These are phyloP conservation scores for Ceriagrion tenellum DNA, from an alignment of 2,888 invertebrate species.

Conservation along the genomic window DNA sequence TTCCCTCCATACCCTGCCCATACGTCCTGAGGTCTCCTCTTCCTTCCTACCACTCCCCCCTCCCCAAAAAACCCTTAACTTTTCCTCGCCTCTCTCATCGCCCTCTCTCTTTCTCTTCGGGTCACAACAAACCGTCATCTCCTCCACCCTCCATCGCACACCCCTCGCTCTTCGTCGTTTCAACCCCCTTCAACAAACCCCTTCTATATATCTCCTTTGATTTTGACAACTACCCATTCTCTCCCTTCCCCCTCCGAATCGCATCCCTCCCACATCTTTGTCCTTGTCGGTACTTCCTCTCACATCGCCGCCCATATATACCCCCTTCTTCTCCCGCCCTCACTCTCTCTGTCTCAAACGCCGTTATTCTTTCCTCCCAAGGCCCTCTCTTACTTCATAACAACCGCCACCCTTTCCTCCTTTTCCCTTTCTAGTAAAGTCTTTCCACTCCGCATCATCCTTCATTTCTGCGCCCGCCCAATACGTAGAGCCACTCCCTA, in stretches of 20 bases:
- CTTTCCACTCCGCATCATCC: neutral
- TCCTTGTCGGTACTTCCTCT: neutral
- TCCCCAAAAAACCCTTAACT: neutral
- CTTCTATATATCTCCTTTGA: neutral
- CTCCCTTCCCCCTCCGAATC: neutral
- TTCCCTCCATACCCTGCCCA: neutral
- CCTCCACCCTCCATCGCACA: neutral
- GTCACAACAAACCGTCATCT: constrained; percentile 13
- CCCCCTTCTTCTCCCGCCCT: too few relatives aligned
- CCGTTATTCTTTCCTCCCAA: neutral
- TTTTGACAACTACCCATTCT: neutral
- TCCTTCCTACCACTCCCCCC: neutral
- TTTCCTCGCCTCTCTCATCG: neutral
- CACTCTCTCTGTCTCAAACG: neutral
- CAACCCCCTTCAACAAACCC: neutral
- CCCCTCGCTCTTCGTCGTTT: neutral
- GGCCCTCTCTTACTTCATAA: neutral
- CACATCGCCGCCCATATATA: neutral
- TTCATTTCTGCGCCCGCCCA: neutral
- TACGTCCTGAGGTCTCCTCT: neutral
- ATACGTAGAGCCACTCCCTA: too few relatives aligned
- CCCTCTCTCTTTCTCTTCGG: neutral
- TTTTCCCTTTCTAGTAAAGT: neutral
- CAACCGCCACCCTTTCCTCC: neutral
- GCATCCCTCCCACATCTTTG: neutral